Evolutionary conservation across 1,140 invertebrate genomes (phyloP).

Genomic region (Protaetia brevitarsis): DNA sequence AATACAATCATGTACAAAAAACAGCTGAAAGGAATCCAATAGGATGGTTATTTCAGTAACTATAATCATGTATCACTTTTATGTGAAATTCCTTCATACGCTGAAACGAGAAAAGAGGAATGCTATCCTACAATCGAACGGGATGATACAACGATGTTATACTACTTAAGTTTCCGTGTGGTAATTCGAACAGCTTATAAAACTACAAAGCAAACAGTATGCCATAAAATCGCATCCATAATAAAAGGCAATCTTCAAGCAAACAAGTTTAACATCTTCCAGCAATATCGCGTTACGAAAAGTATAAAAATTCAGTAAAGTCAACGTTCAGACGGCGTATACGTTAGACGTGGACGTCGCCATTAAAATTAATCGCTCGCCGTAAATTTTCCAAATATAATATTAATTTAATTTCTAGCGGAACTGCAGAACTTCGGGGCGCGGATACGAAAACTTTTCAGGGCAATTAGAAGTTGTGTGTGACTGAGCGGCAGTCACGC

Average conservation of each 20-base stretch:
- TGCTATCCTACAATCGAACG: no score
- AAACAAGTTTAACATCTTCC: conserved; percentile 1
- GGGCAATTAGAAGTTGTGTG: conserved; percentile 9
- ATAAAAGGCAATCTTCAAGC: conserved; percentile 4
- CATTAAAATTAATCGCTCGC: conserved; percentile 7
- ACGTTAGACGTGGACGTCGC: background rate
- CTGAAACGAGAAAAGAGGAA: no score
- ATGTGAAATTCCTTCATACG: no score
- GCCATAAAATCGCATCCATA: background rate
- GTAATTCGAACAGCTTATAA: background rate
- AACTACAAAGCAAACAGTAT: background rate
- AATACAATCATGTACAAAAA: no score
- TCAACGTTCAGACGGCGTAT: background rate
- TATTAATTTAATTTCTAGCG: conserved; percentile 16
- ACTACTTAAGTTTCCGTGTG: background rate
- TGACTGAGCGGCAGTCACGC: conserved; percentile 10
- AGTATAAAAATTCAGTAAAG: conserved; percentile 3
- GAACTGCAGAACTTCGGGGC: conserved; percentile 4
- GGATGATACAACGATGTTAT: background rate
- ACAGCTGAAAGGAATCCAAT: no score
- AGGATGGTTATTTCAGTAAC: no score
- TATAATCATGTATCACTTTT: no score
- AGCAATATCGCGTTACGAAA: conserved; percentile 9
- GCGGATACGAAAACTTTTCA: conserved; percentile 5
- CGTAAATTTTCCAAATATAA: conserved; percentile 18